Percentiles rank a stretch among this genome's conserved stretches.
These are phyloP conservation scores for Coecobrya sp. DNA, from an alignment of 2,888 invertebrate species.

Conservation along the genomic window DNA sequence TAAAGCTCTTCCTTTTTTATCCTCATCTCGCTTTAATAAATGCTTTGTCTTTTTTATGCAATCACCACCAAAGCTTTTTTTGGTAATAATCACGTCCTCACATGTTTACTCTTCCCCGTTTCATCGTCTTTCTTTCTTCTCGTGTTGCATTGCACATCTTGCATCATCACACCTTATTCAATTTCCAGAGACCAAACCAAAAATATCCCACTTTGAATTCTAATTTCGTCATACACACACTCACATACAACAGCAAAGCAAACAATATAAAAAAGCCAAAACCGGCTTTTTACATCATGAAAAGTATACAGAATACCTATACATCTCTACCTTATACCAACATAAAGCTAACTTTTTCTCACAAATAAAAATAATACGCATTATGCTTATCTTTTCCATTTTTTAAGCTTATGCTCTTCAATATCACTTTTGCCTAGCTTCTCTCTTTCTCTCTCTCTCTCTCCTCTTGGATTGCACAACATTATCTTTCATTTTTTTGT, in stretches of 20 bases:
- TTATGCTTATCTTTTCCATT: background rate
- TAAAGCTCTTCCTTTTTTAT: background rate
- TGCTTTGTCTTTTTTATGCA: background rate
- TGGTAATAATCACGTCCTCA: background rate
- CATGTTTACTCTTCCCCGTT: background rate
- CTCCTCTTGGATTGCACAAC: conserved; percentile 30
- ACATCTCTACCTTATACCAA: no score
- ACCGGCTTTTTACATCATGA: conserved; percentile 58
- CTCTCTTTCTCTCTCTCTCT: background rate
- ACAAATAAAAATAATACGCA: background rate
- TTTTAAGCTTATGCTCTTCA: no score
- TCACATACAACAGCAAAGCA: background rate
- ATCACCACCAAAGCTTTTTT: background rate
- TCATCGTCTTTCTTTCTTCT: background rate
- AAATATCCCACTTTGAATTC: background rate
- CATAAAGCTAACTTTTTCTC: background rate
- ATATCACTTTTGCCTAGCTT: background rate
- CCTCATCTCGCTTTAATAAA: background rate
- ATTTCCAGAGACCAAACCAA: background rate
- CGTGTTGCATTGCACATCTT: background rate
- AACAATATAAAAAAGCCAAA: background rate
- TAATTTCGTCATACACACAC: background rate
- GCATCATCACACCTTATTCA: background rate
- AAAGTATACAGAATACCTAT: background rate
- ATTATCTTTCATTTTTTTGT: conserved; percentile 14